Percentiles rank a stretch among this genome's conserved stretches.
phyloP scores from a whole-genome alignment of 2,888 invertebrate species.

The Lordiphosa fenestrarum region DNA sequence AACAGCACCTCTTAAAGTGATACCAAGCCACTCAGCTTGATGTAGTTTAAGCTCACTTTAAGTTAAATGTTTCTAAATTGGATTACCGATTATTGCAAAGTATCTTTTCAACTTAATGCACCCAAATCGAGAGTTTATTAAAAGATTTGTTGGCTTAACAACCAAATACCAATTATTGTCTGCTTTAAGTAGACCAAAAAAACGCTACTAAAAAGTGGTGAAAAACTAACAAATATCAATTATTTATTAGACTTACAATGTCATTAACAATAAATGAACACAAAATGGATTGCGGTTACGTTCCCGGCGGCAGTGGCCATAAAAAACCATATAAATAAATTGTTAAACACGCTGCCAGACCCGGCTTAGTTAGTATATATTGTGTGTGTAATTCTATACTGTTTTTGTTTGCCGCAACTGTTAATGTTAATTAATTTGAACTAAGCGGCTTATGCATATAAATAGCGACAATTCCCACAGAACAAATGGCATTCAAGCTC shows the following conservation, averaged over 20 bases:
- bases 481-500: constrained; percentile 57
- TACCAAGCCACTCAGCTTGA: too few relatives aligned
- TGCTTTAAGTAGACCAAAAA: too few relatives aligned
- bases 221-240: constrained; percentile 23
- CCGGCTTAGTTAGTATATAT: constrained; percentile 26
- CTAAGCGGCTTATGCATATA: constrained; percentile 68
- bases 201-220: too few relatives aligned
- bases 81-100: too few relatives aligned
- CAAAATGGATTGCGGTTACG: constrained; percentile 30
- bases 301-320: too few relatives aligned
- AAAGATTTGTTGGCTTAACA: too few relatives aligned
- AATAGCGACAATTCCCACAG: constrained; percentile 37
- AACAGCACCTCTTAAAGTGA: too few relatives aligned
- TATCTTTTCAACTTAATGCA: neutral
- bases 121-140: neutral
- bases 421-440: constrained; percentile 72
- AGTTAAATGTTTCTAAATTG: too few relatives aligned
- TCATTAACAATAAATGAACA: constrained; percentile 63
- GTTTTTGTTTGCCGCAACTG: constrained; percentile 23
- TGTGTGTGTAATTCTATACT: neutral
- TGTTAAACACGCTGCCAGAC: constrained; percentile 45
- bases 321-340: constrained; percentile 49
- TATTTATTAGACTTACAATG: constrained; percentile 63
- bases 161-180: too few relatives aligned
- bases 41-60: too few relatives aligned